phyloP scores from a whole-genome alignment of 2,113 vertebrate genomes.

The Python bivittatus region DNA sequence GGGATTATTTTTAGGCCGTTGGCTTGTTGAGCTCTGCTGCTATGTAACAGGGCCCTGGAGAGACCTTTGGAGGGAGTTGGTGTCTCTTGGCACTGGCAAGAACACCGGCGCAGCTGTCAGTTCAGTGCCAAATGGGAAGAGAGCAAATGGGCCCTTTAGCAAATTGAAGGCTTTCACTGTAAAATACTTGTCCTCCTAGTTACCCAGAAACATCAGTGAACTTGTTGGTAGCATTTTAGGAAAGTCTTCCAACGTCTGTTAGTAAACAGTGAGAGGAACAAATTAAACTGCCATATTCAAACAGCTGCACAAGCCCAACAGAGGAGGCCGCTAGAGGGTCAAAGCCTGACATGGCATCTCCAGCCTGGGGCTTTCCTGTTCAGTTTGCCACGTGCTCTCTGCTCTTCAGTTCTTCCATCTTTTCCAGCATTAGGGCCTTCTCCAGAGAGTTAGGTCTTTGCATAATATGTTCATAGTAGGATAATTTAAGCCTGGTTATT shows the following conservation, averaged over 20 bases:
- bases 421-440: background rate
- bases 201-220: background rate
- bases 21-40: conserved; percentile 80
- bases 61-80: conserved; percentile 43
- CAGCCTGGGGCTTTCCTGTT: background rate
- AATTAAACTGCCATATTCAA: background rate
- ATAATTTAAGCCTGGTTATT: background rate
- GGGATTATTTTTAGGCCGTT: conserved; percentile 66
- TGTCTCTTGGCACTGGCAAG: conserved; percentile 49
- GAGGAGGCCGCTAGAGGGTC: background rate
- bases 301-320: background rate
- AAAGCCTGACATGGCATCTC: too few relatives aligned
- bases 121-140: conserved; percentile 27
- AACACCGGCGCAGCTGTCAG: conserved; percentile 39
- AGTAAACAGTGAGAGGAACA: background rate
- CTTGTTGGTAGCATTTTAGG: background rate
- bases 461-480: background rate
- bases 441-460: background rate
- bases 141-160: conserved; percentile 30
- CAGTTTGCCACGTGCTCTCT: background rate
- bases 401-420: background rate
- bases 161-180: conserved; percentile 39
- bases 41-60: conserved; percentile 74
- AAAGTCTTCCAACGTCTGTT: background rate
- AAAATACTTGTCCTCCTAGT: conserved; percentile 16